Conservation (phyloP, 1,140 invertebrate genomes). For the Procambarus virginalis region DNA sequence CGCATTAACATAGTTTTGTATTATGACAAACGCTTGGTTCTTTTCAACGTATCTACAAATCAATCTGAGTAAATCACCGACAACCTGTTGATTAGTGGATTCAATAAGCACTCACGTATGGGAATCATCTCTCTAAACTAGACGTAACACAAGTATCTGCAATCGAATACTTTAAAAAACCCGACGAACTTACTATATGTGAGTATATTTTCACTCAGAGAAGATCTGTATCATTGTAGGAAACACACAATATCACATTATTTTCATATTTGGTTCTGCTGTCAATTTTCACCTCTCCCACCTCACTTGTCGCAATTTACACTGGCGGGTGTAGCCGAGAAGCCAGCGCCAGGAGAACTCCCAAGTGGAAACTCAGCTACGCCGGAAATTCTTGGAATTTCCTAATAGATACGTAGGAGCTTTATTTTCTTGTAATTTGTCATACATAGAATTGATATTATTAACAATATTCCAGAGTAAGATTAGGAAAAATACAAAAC, state of each 20-base stretch:
- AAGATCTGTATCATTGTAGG: slow-evolving; percentile 9
- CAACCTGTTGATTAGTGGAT: slow-evolving; percentile 39
- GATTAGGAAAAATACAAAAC: neutral
- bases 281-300: slow-evolving; percentile 36
- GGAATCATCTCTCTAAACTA: neutral
- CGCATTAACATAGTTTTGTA: neutral
- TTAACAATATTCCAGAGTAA: neutral
- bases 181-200: slow-evolving; percentile 6
- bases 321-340: slow-evolving; percentile 12
- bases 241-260: neutral
- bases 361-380: too few relatives aligned
- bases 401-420: too few relatives aligned
- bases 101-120: slow-evolving; percentile 27
- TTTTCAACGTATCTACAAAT: neutral
- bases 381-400: neutral
- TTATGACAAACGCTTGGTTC: neutral
- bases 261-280: slow-evolving; percentile 13
- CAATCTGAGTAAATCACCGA: slow-evolving; percentile 18
- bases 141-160: neutral
- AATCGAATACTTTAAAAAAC: neutral
- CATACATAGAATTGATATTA: neutral
- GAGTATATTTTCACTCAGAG: neutral
- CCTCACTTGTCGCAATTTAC: slow-evolving; percentile 26
- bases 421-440: neutral
- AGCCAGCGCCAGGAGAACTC: too few relatives aligned